phyloP scores from a whole-genome alignment of 2,888 invertebrate species.

The Trichogramma dendrolimi region DNA sequence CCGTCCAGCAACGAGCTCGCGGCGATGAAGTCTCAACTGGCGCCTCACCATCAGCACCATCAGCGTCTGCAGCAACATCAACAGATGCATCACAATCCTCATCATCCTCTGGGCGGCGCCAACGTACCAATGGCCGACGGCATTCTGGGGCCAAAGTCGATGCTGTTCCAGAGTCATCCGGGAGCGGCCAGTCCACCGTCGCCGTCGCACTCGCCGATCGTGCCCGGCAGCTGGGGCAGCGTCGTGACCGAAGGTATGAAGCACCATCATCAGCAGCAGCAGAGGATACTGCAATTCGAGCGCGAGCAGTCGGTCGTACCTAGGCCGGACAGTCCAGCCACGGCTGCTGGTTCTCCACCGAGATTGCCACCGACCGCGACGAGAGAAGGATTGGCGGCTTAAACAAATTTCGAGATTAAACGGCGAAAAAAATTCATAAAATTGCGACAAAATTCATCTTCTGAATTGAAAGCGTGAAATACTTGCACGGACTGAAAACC shows the following conservation, averaged over 20 bases:
- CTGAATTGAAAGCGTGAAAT: too few species aligned
- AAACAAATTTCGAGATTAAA: constrained; percentile 23
- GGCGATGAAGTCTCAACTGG: neutral
- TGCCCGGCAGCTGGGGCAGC: constrained; percentile 38
- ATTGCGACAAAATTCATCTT: too few species aligned
- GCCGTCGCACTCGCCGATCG: constrained; percentile 51
- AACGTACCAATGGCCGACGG: constrained; percentile 42
- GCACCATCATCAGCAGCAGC: neutral
- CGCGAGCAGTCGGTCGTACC: constrained; percentile 39
- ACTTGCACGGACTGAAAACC: constrained; percentile 20
- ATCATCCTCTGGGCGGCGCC: constrained; percentile 41
- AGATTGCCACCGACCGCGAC: constrained; percentile 61
- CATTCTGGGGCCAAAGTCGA: constrained; percentile 35
- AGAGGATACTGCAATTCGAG: constrained; percentile 54
- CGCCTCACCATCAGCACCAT: neutral
- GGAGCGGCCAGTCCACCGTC: constrained; percentile 30
- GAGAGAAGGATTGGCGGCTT: constrained; percentile 73
- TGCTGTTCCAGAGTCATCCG: constrained; percentile 48
- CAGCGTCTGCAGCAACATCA: neutral
- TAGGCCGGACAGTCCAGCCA: constrained; percentile 51
- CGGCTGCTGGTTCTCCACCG: constrained; percentile 57
- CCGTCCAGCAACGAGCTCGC: constrained; percentile 55
- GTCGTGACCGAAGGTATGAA: too few species aligned
- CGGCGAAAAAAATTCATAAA: too few species aligned
- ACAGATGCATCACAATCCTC: constrained; percentile 50